These are phyloP conservation scores for Limnephilus rhombicus DNA, from an alignment of 2,888 invertebrate species.

Conservation along the genomic window DNA sequence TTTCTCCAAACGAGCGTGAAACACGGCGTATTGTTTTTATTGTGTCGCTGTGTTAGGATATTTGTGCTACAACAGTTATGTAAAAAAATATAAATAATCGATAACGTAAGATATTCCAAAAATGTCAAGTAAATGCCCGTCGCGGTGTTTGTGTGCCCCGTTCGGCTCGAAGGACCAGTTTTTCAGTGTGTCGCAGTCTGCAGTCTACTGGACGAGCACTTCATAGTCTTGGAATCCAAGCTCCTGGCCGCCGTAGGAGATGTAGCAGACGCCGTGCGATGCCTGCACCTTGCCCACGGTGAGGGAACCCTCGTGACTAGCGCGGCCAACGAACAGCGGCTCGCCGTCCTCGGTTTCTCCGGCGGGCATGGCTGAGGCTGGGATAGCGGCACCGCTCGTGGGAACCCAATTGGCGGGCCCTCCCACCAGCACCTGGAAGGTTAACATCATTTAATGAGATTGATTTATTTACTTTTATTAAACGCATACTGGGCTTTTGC, in stretches of 20 bases:
- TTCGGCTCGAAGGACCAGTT: not conserved
- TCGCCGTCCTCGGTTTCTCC: conserved; percentile 88
- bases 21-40: not conserved
- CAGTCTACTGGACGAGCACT: conserved; percentile 77
- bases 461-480: no score
- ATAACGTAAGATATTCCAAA: not conserved
- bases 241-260: conserved; percentile 89
- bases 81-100: not conserved
- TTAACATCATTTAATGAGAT: not conserved
- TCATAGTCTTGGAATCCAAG: conserved; percentile 89
- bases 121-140: not conserved
- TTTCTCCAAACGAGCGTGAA: not conserved
- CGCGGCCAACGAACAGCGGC: conserved; percentile 87
- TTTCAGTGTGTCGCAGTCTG: not conserved
- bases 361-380: conserved; percentile 85
- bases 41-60: not conserved
- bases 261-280: conserved; percentile 89
- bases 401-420: conserved; percentile 85
- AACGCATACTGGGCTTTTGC: no score
- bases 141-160: not conserved
- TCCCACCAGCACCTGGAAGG: conserved; percentile 77
- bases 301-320: conserved; percentile 85
- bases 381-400: conserved; percentile 82
- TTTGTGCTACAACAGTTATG: not conserved
- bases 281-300: conserved; percentile 91